phyloP scores from a whole-genome alignment of 1,140 invertebrate genomes.

The Drosophila mayri region DNA sequence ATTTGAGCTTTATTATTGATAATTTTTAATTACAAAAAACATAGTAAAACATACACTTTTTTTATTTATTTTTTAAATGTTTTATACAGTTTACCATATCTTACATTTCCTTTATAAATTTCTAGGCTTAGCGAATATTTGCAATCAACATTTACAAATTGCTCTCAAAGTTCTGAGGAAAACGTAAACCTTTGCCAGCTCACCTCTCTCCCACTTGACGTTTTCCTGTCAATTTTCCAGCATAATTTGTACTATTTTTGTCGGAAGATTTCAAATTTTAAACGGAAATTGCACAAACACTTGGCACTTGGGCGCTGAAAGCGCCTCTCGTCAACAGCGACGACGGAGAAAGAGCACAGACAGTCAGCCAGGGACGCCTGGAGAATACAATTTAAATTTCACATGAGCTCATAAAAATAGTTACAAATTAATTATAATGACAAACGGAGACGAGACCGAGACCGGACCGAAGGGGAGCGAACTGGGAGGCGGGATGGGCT shows the following conservation, averaged over 20 bases:
- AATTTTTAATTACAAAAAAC: too few relatives aligned
- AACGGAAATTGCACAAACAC: conserved; percentile 81
- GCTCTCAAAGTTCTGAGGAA: conserved; percentile 72
- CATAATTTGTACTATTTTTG: conserved; percentile 74
- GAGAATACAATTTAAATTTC: conserved; percentile 74
- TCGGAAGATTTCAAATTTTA: conserved; percentile 75
- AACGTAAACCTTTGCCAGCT: conserved; percentile 43
- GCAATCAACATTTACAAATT: conserved; percentile 56
- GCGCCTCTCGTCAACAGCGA: conserved; percentile 8
- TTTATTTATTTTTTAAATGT: not conserved
- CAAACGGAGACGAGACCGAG: conserved; percentile 56
- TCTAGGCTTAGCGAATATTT: conserved; percentile 34
- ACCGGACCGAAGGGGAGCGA: conserved; percentile 11
- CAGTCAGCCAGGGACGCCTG: conserved; percentile 20
- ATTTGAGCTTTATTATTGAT: too few relatives aligned
- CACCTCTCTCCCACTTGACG: conserved; percentile 48
- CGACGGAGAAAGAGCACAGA: conserved; percentile 12
- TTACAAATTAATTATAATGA: conserved; percentile 84
- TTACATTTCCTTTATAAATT: conserved; percentile 21
- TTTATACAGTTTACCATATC: not conserved
- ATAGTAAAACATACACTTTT: too few relatives aligned
- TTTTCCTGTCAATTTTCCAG: conserved; percentile 71
- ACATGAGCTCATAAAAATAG: conserved; percentile 83
- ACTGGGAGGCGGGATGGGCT: not conserved
- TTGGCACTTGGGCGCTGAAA: conserved; percentile 66